Base-by-base conservation (phyloP, 2,888 invertebrate species). In the Malachius bipustulatus region DNA sequence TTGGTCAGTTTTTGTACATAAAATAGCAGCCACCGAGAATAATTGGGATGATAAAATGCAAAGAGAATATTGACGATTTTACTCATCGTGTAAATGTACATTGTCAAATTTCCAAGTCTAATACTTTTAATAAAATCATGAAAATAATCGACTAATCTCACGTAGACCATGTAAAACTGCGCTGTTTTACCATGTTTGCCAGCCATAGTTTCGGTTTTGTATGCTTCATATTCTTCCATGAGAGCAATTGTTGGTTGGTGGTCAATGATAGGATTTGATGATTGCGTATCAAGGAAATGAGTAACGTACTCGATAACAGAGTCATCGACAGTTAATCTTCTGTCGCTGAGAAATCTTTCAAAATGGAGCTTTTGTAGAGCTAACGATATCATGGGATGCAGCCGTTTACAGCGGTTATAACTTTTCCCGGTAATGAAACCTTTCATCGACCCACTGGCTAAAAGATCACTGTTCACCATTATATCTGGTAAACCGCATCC, bases 171-270 rank as follows among this genome's bases (percentile, higher is more conserved):
- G 35, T 50, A 54, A 41, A 46, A 51, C 37, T 56, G 52, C n/a
- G 53, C 39, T 2, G 57, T 58, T 43, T 49, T 49, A 3, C 54
- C 54, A 30, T 50, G 45, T 4, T 45, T 32, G 4, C 54, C 55
- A 32, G 39, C 4, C 12, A 43, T n/a, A 14, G 49, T 50, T 33
- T 46, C 13, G 19, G 35, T 16, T 26, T 14, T 41, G 26, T 39
- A 48, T 30, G 38, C 30, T 28, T 40, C 4, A 33, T 40, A 42
- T 8, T 27, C 34, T 16, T n/a, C n/a, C n/a, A n/a, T n/a, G n/a
- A n/a, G n/a, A n/a, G n/a, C n/a, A n/a, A n/a, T n/a, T n/a, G n/a
- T n/a, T n/a, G n/a, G n/a, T n/a, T n/a, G n/a, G n/a, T n/a, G n/a
- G n/a, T n/a, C n/a, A n/a, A n/a, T n/a, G n/a, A n/a, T n/a, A n/a